phyloP scores from a whole-genome alignment of 2,888 invertebrate species.

The Hypomecis atomaria region DNA sequence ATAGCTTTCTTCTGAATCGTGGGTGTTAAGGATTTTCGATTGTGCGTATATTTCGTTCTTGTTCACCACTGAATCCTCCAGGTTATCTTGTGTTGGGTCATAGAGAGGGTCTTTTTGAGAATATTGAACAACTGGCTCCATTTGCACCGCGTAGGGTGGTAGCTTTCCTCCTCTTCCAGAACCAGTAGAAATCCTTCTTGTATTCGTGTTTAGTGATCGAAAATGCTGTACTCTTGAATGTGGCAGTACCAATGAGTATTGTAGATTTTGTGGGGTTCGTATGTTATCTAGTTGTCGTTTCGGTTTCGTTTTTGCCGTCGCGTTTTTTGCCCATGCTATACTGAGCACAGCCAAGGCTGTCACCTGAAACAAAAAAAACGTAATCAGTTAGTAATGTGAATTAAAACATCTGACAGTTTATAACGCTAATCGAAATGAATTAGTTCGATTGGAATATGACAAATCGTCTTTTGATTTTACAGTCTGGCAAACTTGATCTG shows the following conservation, averaged over 20 bases:
- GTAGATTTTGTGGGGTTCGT: constrained; percentile 84
- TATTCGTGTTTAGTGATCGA: constrained; percentile 68
- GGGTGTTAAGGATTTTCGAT: constrained; percentile 74
- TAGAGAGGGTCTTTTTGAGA: constrained; percentile 92
- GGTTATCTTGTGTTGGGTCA: constrained; percentile 82
- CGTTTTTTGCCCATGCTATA: constrained; percentile 77
- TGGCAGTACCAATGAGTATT: constrained; percentile 85
- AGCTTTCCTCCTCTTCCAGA: constrained; percentile 75
- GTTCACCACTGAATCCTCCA: constrained; percentile 72
- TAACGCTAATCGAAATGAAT: too few species aligned
- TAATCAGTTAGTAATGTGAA: constrained; percentile 5
- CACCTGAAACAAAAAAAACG: constrained; percentile 79
- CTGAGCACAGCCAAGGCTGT: constrained; percentile 83
- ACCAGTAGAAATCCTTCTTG: constrained; percentile 82
- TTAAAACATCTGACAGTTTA: background rate
- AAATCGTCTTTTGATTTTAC: too few species aligned
- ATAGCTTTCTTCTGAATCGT: constrained; percentile 76
- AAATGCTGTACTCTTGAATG: constrained; percentile 83
- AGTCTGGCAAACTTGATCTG: too few species aligned
- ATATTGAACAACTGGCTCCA: constrained; percentile 92
- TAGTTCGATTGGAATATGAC: too few species aligned
- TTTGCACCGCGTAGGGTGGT: constrained; percentile 91
- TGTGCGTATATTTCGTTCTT: constrained; percentile 80
- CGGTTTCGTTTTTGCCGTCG: constrained; percentile 80
- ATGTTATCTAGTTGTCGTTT: constrained; percentile 82